Base-by-base conservation (phyloP, 1,140 invertebrate species). In the Leptonema lineaticorne region DNA sequence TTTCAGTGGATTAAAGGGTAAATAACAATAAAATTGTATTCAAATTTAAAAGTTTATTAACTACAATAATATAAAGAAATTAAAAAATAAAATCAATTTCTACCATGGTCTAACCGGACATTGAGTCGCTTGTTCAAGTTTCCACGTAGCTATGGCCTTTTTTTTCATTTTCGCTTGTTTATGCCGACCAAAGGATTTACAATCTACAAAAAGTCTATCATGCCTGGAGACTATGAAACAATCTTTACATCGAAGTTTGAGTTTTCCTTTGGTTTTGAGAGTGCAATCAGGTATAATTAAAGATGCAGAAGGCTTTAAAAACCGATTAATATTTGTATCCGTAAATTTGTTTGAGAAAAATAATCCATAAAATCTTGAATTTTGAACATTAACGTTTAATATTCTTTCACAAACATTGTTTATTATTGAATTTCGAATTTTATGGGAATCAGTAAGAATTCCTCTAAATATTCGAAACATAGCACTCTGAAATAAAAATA, bases 121-220 rank as follows among this genome's bases (percentile, higher is more conserved):
- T 76, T 87, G 85, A 1, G 85, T 85, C 11, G 84, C 86, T 82
- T 88, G 83, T 0, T 87, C 86, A 22, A 90, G 74, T 37, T 90
- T 85, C 84, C 87, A 90, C n/a, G 82, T 85, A 70, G 85, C 85
- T 69, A 82, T 81, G 28, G 82, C 82, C 58, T 83, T 79, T 67
- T 81, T 78, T 27, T 84, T 78, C 76, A 85, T 87, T 26, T 83
- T 75, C 82, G 85, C 86, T 79, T 91, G 89, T 73, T 92, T 92
- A 74, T 92, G 91, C 60, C 89, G 79, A 18, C 85, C 85, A 74
- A 89, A 84, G 3, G 83, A 85, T 74, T 85, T 85, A 71, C 91
- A 92, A 53, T 88, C 82, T 59, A 91, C 85, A 77, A 86, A 89
- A 72, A 85, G 72, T 24, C 87, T 79, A 48, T 86, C 83, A 73